phyloP scores from a whole-genome alignment of 1,140 invertebrate species.

The Caenorhabditis tropicalis region DNA sequence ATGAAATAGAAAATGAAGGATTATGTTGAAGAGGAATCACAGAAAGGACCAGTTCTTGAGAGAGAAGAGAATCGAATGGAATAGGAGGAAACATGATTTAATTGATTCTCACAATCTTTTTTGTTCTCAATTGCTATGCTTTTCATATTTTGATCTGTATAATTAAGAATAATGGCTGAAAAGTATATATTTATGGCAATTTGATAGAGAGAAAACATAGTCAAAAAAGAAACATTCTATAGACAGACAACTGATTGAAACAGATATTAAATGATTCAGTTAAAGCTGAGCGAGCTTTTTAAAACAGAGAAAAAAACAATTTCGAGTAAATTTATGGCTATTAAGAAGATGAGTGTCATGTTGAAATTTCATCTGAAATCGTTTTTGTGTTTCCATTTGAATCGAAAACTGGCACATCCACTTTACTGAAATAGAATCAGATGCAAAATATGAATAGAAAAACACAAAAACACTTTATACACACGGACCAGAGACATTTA shows the following conservation, averaged over 20 bases:
- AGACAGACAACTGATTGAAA: slow-evolving; percentile 11
- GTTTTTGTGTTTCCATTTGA: slow-evolving; percentile 20
- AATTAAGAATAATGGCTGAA: neutral
- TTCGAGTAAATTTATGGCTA: neutral
- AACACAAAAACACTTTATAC: neutral
- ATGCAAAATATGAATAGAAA: neutral
- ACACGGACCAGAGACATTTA: neutral
- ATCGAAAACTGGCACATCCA: slow-evolving; percentile 1
- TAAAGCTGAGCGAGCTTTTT: slow-evolving; percentile 11
- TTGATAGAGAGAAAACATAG: neutral
- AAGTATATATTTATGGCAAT: slow-evolving; percentile 38
- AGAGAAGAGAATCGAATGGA: no score
- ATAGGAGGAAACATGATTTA: neutral
- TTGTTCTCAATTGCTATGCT: neutral
- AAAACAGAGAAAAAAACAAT: neutral
- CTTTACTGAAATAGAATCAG: neutral
- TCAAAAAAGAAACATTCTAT: slow-evolving; percentile 21
- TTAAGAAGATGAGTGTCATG: neutral
- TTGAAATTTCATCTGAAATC: neutral
- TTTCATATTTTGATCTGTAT: slow-evolving; percentile 10
- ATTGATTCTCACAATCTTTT: neutral
- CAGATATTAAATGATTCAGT: neutral
- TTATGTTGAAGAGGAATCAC: neutral
- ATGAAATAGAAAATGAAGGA: neutral
- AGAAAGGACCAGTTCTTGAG: neutral